Base-by-base conservation (phyloP, 2,888 invertebrate species). In the Ennomos erosarius region DNA sequence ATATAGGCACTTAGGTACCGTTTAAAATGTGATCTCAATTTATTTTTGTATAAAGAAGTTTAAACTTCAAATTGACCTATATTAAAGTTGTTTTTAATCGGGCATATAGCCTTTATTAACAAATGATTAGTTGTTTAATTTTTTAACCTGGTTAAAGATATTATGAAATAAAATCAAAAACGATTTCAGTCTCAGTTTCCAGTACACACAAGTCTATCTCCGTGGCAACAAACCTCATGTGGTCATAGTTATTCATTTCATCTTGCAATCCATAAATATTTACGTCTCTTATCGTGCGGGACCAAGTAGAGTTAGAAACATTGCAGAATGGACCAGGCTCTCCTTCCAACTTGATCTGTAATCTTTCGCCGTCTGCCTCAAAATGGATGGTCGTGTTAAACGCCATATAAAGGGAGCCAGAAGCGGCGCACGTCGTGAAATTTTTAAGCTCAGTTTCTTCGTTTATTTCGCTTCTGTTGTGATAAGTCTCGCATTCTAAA, bases 221-320 rank as follows among this genome's bases (percentile, higher is more conserved):
- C 0, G 58, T 57, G 10, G n/a, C 54, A 5, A 87, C 59, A 40
- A 74, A 58, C 67, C 70, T 82, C 51, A 79, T 70, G 46, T 85
- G 65, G 65, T 92, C 92, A 48, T 78, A 94, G 69, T 92, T 91
- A 59, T 92, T 92, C 9, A 80, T 48, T 43, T 77, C 71, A 8
- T 78, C 73, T 35, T 80, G 72, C 6, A 93, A 75, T 6, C 92
- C 92, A 53, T 85, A 93, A 6, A 92, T 71, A 13, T 70, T 78
- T 8, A 92, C 65, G 57, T 82, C 75, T 39, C 61, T 66, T 1
- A 92, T 69, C 1, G 44, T 59, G 10, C 71, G 73, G 1, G 80
- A 68, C 77, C 83, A 85, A 13, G 69, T 45, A 13, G 75, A 70
- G 51, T 63, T 43, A 9, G 12, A 54, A 0, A 36, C 37, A 36